Conservation (phyloP, 1,140 invertebrate genomes). For the Calliopsis andreniformis region DNA sequence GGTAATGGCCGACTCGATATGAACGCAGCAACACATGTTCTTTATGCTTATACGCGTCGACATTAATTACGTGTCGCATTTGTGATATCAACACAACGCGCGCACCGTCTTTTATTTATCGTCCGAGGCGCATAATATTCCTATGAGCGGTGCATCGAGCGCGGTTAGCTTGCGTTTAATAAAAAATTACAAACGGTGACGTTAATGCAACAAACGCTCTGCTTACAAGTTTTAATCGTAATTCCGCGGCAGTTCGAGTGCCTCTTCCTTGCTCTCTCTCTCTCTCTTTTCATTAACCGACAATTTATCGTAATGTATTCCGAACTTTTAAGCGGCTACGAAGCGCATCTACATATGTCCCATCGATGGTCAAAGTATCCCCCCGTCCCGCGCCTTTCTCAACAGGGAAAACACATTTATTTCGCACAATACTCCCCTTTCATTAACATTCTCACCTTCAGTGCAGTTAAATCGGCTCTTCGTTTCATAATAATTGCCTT, state of each 20-base stretch:
- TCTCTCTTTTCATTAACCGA: background rate
- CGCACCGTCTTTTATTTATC: slow-evolving; percentile 44
- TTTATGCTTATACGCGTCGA: slow-evolving; percentile 27
- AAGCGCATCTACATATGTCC: background rate
- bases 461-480: slow-evolving; percentile 30
- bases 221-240: background rate
- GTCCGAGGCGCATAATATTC: background rate
- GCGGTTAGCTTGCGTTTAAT: background rate
- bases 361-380: background rate
- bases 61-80: slow-evolving; percentile 49
- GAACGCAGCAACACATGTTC: slow-evolving; percentile 36
- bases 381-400: too few relatives aligned
- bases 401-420: background rate
- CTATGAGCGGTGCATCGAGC: background rate
- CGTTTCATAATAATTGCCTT: slow-evolving; percentile 54
- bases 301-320: slow-evolving; percentile 14
- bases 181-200: slow-evolving; percentile 28
- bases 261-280: background rate
- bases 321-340: background rate
- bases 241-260: background rate
- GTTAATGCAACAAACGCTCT: slow-evolving; percentile 6
- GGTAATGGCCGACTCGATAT: background rate
- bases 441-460: slow-evolving; percentile 42
- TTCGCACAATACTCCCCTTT: background rate
- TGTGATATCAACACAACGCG: slow-evolving; percentile 47